phyloP scores from a whole-genome alignment of 2,888 invertebrate genomes.

The Tromatobia lineatoria region DNA sequence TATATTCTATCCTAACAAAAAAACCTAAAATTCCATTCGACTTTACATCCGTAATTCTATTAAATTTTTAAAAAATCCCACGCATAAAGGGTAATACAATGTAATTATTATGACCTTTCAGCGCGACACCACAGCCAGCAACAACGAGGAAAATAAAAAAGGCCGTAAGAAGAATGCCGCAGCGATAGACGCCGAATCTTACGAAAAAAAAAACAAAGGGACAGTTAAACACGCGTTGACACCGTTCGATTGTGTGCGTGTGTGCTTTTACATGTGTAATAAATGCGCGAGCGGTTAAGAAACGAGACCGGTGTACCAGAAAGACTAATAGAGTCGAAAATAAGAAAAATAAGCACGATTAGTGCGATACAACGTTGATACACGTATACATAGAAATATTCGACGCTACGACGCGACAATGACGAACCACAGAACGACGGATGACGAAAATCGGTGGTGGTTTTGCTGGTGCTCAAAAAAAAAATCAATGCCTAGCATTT shows the following conservation, averaged over 20 bases:
- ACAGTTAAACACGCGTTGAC: conserved; percentile 18
- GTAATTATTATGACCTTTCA: conserved; percentile 62
- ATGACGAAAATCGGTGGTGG: conserved; percentile 69
- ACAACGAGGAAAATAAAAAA: conserved; percentile 85
- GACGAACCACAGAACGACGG: conserved; percentile 42
- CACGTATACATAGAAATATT: conserved; percentile 5
- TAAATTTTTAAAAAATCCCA: no score
- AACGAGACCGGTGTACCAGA: background rate
- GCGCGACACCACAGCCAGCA: conserved; percentile 74
- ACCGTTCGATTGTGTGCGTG: conserved; percentile 39
- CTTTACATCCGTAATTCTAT: no score
- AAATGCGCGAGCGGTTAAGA: background rate
- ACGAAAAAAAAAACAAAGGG: background rate
- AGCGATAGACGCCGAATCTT: conserved; percentile 70
- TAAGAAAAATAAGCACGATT: background rate
- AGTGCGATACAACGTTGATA: background rate
- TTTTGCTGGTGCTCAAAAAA: conserved; percentile 39
- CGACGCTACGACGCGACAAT: conserved; percentile 38
- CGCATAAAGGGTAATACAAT: no score
- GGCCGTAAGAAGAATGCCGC: conserved; percentile 85
- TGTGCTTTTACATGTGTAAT: conserved; percentile 6
- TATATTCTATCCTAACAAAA: no score
- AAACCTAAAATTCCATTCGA: no score
- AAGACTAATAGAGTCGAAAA: background rate
- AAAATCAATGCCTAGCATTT: conserved; percentile 75